Evolutionary conservation across 2,888 invertebrate species (phyloP), one percentile per base, ranked within the genome.

Genomic region (Galeruca laticollis): DNA sequence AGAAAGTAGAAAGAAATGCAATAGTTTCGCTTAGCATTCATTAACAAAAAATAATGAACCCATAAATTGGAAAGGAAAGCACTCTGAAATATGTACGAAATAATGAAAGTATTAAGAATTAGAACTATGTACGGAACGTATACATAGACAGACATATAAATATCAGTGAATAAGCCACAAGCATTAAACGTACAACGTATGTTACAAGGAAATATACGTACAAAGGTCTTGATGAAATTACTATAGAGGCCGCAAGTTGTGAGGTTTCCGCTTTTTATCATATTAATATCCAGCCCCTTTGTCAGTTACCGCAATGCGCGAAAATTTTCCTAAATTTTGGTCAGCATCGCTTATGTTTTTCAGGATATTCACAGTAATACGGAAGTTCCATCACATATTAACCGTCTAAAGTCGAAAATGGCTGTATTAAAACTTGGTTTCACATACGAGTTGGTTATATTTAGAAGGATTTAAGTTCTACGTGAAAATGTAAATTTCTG

Each of bases 401-500:
- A 26, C 52, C 54, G 54, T 63, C 47, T 47, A 43, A 31, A 63
- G 66, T 59, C 66, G 49, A 62, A 62, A 60, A 65, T 57, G 47
- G 68, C 56, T 73, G 66, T 71, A 69, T 71, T 73, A 68, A 73
- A 71, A 72, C 68, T 69, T 70, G 74, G 76, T 77, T 75, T 75
- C 77, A 79, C 76, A 78, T 80, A 78, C 79, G 80, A 80, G 76
- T 72, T 75, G 69, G 77, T 79, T 80, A 21, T 21, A 47, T 56
- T 5, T 21, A 35, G 47, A 18, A 40, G 59, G 60, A 60, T 68
- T 71, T 49, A 82, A 79, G 77, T 81, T 80, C 79, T 78, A 81
- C 82, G 82, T 82, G 81, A 82, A 51, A 83, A 84, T 84, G 83
- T 78, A 83, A 83, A 84, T 84, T 83, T 79, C 80, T 80, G 82